Evolutionary conservation across 2,888 invertebrate species (phyloP).

Genomic region (Cyrtodaria siliqua): DNA sequence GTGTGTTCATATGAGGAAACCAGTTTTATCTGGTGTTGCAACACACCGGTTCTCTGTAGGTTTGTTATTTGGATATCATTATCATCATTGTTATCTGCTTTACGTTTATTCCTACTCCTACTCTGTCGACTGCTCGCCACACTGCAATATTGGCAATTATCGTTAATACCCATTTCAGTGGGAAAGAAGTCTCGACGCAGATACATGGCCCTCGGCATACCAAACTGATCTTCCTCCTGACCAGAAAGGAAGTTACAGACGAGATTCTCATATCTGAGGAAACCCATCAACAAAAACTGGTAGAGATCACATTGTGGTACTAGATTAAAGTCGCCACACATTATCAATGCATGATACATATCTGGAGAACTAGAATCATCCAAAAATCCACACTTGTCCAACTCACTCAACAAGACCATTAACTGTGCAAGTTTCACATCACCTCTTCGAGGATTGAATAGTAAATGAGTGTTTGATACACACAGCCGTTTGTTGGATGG

Average conservation of each 20-base stretch:
- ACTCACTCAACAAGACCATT: slow-evolving; percentile 93
- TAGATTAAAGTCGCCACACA: slow-evolving; percentile 98
- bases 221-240: slow-evolving; percentile 74
- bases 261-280: slow-evolving; percentile 86
- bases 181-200: slow-evolving; percentile 82
- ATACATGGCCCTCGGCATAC: neutral
- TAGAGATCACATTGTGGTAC: slow-evolving; percentile 91
- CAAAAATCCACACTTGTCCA: slow-evolving; percentile 90
- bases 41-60: slow-evolving; percentile 88
- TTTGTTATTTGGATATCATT: slow-evolving; percentile 11
- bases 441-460: slow-evolving; percentile 95
- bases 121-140: neutral
- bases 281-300: slow-evolving; percentile 90
- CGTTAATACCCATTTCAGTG: slow-evolving; percentile 85
- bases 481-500: slow-evolving; percentile 87
- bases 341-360: slow-evolving; percentile 92
- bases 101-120: neutral
- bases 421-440: slow-evolving; percentile 96
- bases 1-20: slow-evolving; percentile 90
- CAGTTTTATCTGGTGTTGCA: slow-evolving; percentile 90
- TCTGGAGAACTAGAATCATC: neutral
- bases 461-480: slow-evolving; percentile 96
- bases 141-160: slow-evolving; percentile 85
- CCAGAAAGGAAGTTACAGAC: slow-evolving; percentile 83
- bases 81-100: neutral